phyloP scores from a whole-genome alignment of 1,140 invertebrate species.

The Pogonomyrmex barbatus region DNA sequence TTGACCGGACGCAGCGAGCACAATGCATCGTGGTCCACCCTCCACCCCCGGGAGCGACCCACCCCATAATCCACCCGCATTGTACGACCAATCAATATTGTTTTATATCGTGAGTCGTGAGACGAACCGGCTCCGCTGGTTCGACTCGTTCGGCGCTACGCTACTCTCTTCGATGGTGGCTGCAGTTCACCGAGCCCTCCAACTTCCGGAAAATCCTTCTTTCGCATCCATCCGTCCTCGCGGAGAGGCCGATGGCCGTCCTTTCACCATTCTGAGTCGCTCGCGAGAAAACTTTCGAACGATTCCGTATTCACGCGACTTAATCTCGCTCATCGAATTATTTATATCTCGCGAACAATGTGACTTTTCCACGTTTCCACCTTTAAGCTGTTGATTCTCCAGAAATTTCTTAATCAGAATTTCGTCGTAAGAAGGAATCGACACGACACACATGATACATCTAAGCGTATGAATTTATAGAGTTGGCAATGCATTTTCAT shows the following conservation, averaged over 20 bases:
- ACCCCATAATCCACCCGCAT: conserved; percentile 80
- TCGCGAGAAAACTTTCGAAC: neutral
- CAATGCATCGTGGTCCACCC: conserved; percentile 81
- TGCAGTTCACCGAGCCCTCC: conserved; percentile 56
- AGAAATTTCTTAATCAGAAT: neutral
- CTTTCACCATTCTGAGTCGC: conserved; percentile 49
- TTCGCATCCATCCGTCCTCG: conserved; percentile 38
- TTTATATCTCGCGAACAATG: neutral
- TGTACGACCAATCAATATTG: conserved; percentile 83
- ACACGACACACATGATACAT: too few relatives aligned
- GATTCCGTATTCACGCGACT: neutral
- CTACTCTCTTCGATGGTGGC: conserved; percentile 62
- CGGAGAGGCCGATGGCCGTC: conserved; percentile 42
- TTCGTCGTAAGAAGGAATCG: neutral
- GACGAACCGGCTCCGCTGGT: conserved; percentile 73
- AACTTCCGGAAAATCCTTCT: conserved; percentile 61
- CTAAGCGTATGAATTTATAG: conserved; percentile 4
- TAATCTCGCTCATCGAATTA: neutral
- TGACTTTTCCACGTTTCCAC: neutral
- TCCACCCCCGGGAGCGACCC: conserved; percentile 75
- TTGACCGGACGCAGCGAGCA: conserved; percentile 83
- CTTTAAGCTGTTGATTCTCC: neutral
- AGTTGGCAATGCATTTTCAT: neutral
- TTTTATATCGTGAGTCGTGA: conserved; percentile 80
- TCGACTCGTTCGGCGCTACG: conserved; percentile 72